These are phyloP conservation scores for Bujurquina vittata DNA, from an alignment of 2,113 vertebrate genomes.

Conservation along the genomic window DNA sequence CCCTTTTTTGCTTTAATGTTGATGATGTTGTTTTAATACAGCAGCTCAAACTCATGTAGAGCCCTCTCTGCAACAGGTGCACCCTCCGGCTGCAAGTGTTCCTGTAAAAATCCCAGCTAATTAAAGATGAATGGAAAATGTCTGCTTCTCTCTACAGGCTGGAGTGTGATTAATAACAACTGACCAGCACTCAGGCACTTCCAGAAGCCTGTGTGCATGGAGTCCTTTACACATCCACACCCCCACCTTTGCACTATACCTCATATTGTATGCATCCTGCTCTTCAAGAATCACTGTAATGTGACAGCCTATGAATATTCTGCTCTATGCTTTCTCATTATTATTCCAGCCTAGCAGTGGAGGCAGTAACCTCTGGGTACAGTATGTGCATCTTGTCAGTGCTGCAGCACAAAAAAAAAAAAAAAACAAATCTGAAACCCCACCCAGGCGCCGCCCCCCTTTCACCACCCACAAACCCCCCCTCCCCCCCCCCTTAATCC, in stretches of 20 bases:
- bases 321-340: slow-evolving; percentile 62
- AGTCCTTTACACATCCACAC: not conserved
- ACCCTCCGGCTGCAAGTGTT: not conserved
- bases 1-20: not conserved
- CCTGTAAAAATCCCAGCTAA: slow-evolving; percentile 7
- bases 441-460: no score
- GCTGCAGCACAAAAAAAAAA: slow-evolving; percentile 20
- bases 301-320: slow-evolving; percentile 69
- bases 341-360: slow-evolving; percentile 53
- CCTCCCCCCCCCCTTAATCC: no score
- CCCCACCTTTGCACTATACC: not conserved
- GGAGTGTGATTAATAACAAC: slow-evolving; percentile 27
- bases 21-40: slow-evolving; percentile 15
- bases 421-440: no score
- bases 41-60: not conserved
- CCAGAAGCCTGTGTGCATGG: not conserved
- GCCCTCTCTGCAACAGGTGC: slow-evolving; percentile 61
- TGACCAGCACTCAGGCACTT: slow-evolving; percentile 20
- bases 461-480: no score
- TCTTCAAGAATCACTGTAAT: slow-evolving; percentile 37
- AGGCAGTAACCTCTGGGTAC: slow-evolving; percentile 63
- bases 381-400: slow-evolving; percentile 40
- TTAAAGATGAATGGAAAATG: slow-evolving; percentile 36
- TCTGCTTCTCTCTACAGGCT: slow-evolving; percentile 18
- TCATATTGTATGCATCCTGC: slow-evolving; percentile 30